Base-by-base conservation (phyloP, 2,888 invertebrate species). In the Harpagoxenus sublaevis region DNA sequence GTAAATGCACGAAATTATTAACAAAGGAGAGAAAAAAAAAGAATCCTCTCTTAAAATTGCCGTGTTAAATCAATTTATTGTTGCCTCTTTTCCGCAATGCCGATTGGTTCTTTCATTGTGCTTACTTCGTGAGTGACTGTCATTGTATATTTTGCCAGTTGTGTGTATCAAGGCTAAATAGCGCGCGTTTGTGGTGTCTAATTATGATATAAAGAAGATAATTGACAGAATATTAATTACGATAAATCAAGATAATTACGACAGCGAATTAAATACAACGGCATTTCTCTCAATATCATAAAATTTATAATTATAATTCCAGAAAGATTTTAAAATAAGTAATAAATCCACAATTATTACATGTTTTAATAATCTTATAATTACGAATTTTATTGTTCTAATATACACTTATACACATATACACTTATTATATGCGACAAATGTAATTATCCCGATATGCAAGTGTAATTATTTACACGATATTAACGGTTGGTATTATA, bases 331-430 rank as follows among this genome's bases (percentile, higher is more conserved):
- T 48, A 35, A 48, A 75, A 75, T 51, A 39, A 63, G 10, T 12
- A 23, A 51, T 51, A 39, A 63, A 53, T 51, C 39, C 9, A 51
- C 18, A 63, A 23, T 63, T 48, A 60, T 74, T 35, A 63, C 23
- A 23, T 23, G 5, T 1, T 39, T 18, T 51, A 63, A 63, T 62
- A 18, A 75, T 75, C 39, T 48, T 23, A 42, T 53, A 63, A 75
- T 75, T 75, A 63, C 51, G 28, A 51, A 75, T 75, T 48, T 23
- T 63, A n/a, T 73, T 73, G 28, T 39, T 51, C 3, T 0, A 18
- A 51, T 63, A 5, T 77, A 28, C 9, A 39, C 10, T 51, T 42
- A 65, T 28, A 53, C 15, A 23, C 18, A n/a, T n/a, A n/a, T n/a
- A n/a, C n/a, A n/a, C n/a, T n/a, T 23, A 53, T 35, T 31, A 60